Evolutionary conservation across 2,888 invertebrate genomes (phyloP).

Genomic region (Ennomos fuscantarius): DNA sequence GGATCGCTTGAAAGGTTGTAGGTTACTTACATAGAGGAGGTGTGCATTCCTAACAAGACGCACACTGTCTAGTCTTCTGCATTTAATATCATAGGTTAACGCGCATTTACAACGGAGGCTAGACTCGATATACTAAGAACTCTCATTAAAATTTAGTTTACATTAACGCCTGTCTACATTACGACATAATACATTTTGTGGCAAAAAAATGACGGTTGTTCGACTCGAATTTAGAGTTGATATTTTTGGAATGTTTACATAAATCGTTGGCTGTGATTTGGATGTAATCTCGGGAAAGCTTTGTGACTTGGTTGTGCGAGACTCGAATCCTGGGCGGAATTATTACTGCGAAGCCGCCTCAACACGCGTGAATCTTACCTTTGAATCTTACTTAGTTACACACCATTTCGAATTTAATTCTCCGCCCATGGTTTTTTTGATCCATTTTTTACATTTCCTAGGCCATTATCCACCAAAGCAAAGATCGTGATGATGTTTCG

Average conservation of each 20-base stretch:
- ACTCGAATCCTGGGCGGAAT: slow-evolving; percentile 16
- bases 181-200: slow-evolving; percentile 6
- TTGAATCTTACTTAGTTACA: slow-evolving; percentile 1
- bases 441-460: slow-evolving; percentile 30
- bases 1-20: slow-evolving; percentile 5
- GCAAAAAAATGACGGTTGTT: slow-evolving; percentile 4
- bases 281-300: slow-evolving; percentile 54
- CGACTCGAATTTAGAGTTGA: slow-evolving; percentile 29
- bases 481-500: no score
- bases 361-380: neutral
- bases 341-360: neutral
- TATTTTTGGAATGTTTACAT: slow-evolving; percentile 67
- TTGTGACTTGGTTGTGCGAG: slow-evolving; percentile 34
- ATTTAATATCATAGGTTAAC: slow-evolving; percentile 14
- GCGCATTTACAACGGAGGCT: slow-evolving; percentile 22
- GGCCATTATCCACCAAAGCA: slow-evolving; percentile 14
- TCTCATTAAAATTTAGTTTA: slow-evolving; percentile 15
- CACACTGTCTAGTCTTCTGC: slow-evolving; percentile 19
- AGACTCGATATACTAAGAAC: slow-evolving; percentile 14
- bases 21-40: slow-evolving; percentile 15
- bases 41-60: slow-evolving; percentile 11
- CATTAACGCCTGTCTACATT: neutral
- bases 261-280: slow-evolving; percentile 74
- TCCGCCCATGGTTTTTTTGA: slow-evolving; percentile 36
- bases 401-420: slow-evolving; percentile 11